Percentiles rank a stretch among this genome's conserved stretches.
Evolutionary conservation across 2,113 vertebrate genomes (phyloP).

Genomic region (Tragelaphus buxtoni): DNA sequence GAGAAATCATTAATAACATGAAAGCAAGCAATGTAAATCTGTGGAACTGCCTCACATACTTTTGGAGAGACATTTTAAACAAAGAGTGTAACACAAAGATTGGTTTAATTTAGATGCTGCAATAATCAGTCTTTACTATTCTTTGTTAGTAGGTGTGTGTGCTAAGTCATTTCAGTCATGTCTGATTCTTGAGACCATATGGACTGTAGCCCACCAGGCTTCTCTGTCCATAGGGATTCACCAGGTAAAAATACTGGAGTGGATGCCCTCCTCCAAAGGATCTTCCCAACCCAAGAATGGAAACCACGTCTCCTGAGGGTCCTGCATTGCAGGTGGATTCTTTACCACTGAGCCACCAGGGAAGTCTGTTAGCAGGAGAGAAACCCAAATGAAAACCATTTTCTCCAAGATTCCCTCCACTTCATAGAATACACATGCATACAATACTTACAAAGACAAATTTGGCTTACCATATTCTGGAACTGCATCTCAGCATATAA

Average conservation of each 20-base stretch:
- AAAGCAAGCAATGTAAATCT: not conserved
- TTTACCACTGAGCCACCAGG: not conserved
- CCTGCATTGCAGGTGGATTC: not conserved
- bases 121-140: not conserved
- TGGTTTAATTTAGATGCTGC: not conserved
- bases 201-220: not conserved
- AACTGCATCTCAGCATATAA: not conserved
- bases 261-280: not conserved
- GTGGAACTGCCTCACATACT: not conserved
- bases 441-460: not conserved
- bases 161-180: not conserved
- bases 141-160: not conserved
- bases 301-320: not conserved
- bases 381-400: not conserved
- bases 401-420: not conserved
- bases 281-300: not conserved
- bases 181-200: not conserved
- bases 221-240: not conserved
- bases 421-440: not conserved
- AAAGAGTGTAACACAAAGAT: not conserved
- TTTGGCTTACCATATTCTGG: not conserved
- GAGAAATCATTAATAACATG: not conserved
- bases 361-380: not conserved
- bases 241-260: not conserved
- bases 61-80: not conserved